These are phyloP conservation scores for Pygoscelis antarcticus DNA, from an alignment of 2,113 vertebrate genomes.

Conservation along the genomic window DNA sequence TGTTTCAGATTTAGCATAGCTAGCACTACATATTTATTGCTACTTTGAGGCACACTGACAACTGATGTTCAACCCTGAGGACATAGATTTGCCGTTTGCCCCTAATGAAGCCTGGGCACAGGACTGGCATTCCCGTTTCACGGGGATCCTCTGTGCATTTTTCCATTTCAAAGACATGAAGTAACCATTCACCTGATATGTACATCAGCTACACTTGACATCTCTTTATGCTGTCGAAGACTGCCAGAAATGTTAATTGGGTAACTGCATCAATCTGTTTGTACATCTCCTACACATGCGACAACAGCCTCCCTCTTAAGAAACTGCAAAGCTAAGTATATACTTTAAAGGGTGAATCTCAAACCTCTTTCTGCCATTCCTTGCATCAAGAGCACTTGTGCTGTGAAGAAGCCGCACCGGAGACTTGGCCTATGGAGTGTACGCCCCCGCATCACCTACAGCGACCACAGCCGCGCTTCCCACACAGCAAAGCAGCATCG, in stretches of 20 bases:
- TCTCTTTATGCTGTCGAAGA: background rate
- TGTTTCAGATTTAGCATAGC: background rate
- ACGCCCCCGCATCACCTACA: background rate
- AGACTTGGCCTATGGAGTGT: accelerated
- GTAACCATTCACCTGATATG: background rate
- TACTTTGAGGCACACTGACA: background rate
- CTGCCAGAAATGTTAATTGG: background rate
- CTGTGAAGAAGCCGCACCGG: background rate
- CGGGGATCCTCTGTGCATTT: background rate
- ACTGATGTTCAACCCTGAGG: background rate
- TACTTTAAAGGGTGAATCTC: background rate
- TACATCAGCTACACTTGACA: background rate
- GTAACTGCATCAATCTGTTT: constrained; percentile 21
- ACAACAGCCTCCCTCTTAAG: constrained; percentile 2
- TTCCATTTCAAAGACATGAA: background rate
- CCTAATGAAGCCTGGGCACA: background rate
- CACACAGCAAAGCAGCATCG: accelerated
- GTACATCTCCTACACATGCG: constrained; percentile 29
- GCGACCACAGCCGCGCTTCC: accelerated
- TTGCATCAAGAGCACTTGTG: background rate
- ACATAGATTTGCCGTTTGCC: background rate
- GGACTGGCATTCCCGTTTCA: background rate
- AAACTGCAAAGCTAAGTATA: background rate
- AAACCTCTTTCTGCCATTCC: background rate
- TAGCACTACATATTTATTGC: background rate